A percentile compares a stretch with the other conserved stretches of the same genome.
phyloP scores from a whole-genome alignment of 2,888 invertebrate species.

The Thumatha senex region DNA sequence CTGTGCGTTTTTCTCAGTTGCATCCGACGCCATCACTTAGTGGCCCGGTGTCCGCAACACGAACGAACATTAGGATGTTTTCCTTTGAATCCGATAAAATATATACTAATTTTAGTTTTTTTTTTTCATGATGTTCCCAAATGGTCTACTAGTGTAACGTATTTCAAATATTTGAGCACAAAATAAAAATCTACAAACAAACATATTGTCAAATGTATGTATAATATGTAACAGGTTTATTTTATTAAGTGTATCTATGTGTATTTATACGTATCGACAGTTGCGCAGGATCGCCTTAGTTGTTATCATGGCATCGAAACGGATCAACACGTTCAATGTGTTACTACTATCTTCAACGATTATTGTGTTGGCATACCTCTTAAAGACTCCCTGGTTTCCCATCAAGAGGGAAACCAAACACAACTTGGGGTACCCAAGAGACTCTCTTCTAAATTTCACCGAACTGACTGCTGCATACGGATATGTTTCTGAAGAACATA shows the following conservation, averaged over 20 bases:
- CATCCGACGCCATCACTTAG: no score
- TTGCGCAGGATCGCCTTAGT: conserved; percentile 31
- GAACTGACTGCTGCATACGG: conserved; percentile 48
- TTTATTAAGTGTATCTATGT: conserved; percentile 1
- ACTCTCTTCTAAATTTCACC: conserved; percentile 51
- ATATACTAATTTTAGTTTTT: no score
- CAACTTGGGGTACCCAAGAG: conserved; percentile 42
- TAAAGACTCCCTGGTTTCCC: conserved; percentile 30
- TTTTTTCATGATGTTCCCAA: no score
- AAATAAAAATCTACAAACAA: no score
- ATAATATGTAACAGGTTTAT: not conserved
- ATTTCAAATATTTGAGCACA: no score
- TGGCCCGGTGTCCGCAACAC: no score
- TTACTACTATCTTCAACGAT: conserved; percentile 28
- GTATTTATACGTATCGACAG: not conserved
- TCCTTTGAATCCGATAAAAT: no score
- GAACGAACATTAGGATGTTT: no score
- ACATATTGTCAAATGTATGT: no score
- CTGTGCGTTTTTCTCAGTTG: no score
- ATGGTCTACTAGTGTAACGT: no score
- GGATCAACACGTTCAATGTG: conserved; percentile 39
- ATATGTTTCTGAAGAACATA: conserved; percentile 55
- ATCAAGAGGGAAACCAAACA: conserved; percentile 38
- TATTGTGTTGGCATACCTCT: conserved; percentile 30
- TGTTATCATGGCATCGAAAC: conserved; percentile 46